Percentiles rank a stretch among this genome's conserved stretches.
Conservation (phyloP, 2,888 invertebrate species). For the Oasisia sp. region DNA sequence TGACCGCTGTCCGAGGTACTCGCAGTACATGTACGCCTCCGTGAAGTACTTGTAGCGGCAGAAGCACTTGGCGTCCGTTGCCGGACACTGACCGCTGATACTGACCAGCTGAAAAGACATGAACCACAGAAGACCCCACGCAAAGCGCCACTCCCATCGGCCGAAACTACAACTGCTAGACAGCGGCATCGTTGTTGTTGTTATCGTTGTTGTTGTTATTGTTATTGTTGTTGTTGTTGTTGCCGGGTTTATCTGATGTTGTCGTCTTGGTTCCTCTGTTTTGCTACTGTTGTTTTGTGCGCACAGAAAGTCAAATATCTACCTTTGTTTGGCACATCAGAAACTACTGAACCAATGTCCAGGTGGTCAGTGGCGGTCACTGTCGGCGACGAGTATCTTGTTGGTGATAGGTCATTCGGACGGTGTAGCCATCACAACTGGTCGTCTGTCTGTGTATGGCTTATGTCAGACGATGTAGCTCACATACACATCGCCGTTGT, state of each 20-base stretch:
- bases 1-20: slow-evolving; percentile 12
- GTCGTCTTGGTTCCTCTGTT: not conserved
- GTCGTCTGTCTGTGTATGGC: too few relatives aligned
- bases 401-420: too few relatives aligned
- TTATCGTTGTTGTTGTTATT: too few relatives aligned
- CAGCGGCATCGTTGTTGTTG: not conserved
- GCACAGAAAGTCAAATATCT: not conserved
- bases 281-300: not conserved
- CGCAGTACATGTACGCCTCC: not conserved
- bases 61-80: not conserved
- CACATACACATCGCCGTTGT: too few relatives aligned
- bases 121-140: not conserved
- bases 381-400: not conserved
- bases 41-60: not conserved
- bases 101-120: not conserved
- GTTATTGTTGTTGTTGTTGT: not conserved
- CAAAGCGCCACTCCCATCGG: not conserved
- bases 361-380: not conserved
- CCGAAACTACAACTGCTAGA: not conserved
- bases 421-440: too few relatives aligned
- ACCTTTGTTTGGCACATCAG: not conserved
- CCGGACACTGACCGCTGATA: not conserved
- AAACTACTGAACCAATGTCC: not conserved
- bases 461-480: too few relatives aligned
- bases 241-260: not conserved